Base-by-base conservation (phyloP, 2,797 vertebrate species). In the Kryptopterus vitreolus region DNA sequence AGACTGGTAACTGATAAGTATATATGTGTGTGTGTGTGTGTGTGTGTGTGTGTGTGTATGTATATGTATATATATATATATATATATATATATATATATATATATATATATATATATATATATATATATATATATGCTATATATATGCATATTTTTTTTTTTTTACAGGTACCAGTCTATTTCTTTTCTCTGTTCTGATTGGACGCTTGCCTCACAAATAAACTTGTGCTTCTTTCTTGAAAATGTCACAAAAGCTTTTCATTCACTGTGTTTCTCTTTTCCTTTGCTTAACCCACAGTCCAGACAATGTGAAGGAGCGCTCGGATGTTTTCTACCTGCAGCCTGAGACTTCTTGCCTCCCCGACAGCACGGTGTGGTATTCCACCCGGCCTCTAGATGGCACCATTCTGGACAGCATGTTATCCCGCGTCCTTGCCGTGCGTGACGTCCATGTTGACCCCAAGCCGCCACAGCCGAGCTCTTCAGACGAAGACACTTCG, bases 321-420 rank as follows among this genome's bases (percentile, higher is more conserved):
- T 92, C 91, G 3, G 94, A 96, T 38, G 85, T 96, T 75, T 99
- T 99, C 91, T 99, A 98, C 91, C 94, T 99, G 83, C 96, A 98
- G 81, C 97, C 97, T 0, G 95, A 98, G 87, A 90, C 92, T 52
- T 91, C 94, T 79, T 95, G 93, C 83, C 91, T 92, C 35, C 93
- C 93, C 76, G 92, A 94, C 85, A 98, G 97, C 87, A 92, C 95
- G 68, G 91, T 95, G 91, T 99, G 97, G 98, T 99, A 95, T 85
- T 96, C 96, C 78, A 92, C 93, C 29, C 91, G 96, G 84, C 94
- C 96, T 22, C 90, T 98, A 87, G 96, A 98, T 81, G 91, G 91
- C 20, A 86, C 88, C 83, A 95, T 93, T 65, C 91, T 99, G 90
- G 96, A 98, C 91, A 96, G 94, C 94, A 99, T 99, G 96, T 93